phyloP scores from a whole-genome alignment of 2,113 vertebrate genomes.

The Odontesthes bonariensis region DNA sequence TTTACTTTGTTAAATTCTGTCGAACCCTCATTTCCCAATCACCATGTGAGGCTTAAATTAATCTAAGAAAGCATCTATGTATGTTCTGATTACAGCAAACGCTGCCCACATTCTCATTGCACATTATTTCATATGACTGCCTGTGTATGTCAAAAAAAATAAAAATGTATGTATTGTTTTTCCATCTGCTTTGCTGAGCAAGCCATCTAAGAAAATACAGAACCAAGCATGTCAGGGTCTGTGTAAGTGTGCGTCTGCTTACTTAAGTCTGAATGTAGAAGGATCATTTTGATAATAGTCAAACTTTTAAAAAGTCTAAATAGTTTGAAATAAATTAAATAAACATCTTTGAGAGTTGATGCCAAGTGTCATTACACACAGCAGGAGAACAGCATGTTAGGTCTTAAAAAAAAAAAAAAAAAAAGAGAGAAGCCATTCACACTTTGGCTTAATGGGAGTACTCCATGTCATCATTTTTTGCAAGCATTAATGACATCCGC shows the following conservation, averaged over 20 bases:
- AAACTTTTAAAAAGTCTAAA: slow-evolving; percentile 57
- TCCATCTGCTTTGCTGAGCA: slow-evolving; percentile 44
- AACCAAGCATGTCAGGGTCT: slow-evolving; percentile 18
- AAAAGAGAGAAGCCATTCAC: slow-evolving; percentile 62
- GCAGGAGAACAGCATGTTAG: slow-evolving; percentile 61
- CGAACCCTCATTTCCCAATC: too few relatives aligned
- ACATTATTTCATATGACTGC: too few relatives aligned
- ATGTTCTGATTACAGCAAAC: too few relatives aligned
- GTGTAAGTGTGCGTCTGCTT: slow-evolving; percentile 2
- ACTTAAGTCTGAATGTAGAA: slow-evolving; percentile 37
- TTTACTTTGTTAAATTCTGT: too few relatives aligned
- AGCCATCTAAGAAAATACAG: slow-evolving; percentile 27
- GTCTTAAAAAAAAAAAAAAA: slow-evolving; percentile 67
- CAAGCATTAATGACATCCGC: slow-evolving; percentile 74
- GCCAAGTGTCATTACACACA: slow-evolving; percentile 69
- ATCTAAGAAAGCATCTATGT: too few relatives aligned
- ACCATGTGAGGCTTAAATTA: too few relatives aligned
- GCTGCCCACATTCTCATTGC: too few relatives aligned
- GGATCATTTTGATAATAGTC: slow-evolving; percentile 37
- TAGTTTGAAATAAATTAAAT: slow-evolving; percentile 62
- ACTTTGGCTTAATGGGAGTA: slow-evolving; percentile 67
- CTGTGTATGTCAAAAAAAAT: too few relatives aligned
- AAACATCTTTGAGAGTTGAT: slow-evolving; percentile 55
- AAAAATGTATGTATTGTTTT: too few relatives aligned
- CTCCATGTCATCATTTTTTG: slow-evolving; percentile 65